Base-by-base conservation (phyloP, 2,113 vertebrate species). In the Parotia lawesii region DNA sequence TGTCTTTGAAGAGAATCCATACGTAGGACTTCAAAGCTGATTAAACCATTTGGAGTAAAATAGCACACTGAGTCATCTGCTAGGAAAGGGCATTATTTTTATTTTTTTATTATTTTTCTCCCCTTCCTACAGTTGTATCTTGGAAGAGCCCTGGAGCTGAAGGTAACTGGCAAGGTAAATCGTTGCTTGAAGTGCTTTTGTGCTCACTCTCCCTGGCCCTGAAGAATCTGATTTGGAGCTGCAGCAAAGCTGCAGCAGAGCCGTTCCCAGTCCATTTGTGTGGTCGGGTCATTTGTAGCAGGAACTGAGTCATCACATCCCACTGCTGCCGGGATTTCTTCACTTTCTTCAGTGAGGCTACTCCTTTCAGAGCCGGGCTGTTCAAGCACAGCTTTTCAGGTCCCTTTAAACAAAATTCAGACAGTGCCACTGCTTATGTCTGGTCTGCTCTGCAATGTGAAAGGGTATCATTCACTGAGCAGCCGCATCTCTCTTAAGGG, bases 11-110 rank as follows among this genome's bases (percentile, higher is more conserved):
- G 91, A 67, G 50, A 91, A 89, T 85, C 57, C 47, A 20, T 88
- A 82, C 2, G 47, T 92, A 86, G 84, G 90, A 96, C 94, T 97
- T 97, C 93, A 95, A 96, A 96, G 93, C 70, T 48, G 42, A 44
- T 75, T 58, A 83, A 95, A 75, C 66, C 24, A 25, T 90, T 91
- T 4, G 3, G 66, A 93, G 60, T 74, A 67, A 89, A 94, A 90
- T 54, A 92, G 79, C 66, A 60, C 16, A 77, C 69, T 95, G 89
- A 96, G 69, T 96, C 86, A 93, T 87, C 85, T 72, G 11, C 56
- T 50, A 79, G 56, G 81, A 93, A 82, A 50, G 62, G 83, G 44
- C 50, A 65, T 91, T 84, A 75, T 89, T 84, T 93, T 91, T 91
- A n/a, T 89, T 89, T 90, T 88, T 75, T 90, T 85, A 35, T 82